Conservation (phyloP, 2,888 invertebrate species). For the Geophilus truncorum region DNA sequence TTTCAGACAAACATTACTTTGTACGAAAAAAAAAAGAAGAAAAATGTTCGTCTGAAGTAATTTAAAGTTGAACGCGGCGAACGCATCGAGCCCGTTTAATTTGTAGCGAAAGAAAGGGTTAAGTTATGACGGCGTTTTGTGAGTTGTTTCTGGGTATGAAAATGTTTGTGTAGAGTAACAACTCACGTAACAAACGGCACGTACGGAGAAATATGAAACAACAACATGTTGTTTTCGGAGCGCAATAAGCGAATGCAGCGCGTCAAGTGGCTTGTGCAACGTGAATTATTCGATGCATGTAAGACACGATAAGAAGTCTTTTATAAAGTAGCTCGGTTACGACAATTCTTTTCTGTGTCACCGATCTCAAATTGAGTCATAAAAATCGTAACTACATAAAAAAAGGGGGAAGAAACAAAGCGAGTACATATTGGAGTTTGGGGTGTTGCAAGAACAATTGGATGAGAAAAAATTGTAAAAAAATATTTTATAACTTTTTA, state of each 20-base stretch:
- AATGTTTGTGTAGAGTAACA: constrained; percentile 5
- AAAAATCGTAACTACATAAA: background rate
- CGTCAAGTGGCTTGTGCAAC: background rate
- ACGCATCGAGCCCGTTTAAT: background rate
- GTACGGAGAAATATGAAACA: background rate
- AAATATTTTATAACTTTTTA: no score
- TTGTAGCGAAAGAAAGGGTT: background rate
- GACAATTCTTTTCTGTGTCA: background rate
- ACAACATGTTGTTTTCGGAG: background rate
- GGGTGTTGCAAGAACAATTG: no score
- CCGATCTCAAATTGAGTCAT: constrained; percentile 6
- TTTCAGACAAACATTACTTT: background rate
- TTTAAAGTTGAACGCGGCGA: background rate
- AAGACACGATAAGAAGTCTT: background rate
- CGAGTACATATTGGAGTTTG: no score
- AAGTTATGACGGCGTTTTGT: background rate
- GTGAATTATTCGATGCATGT: constrained; percentile 17
- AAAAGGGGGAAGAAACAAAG: background rate
- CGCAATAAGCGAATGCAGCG: background rate
- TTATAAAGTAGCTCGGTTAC: background rate
- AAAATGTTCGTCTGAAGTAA: background rate
- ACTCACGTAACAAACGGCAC: background rate
- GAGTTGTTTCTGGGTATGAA: background rate
- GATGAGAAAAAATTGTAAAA: no score
- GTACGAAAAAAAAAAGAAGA: background rate